Percentiles rank a stretch among this genome's conserved stretches.
These are phyloP conservation scores for Drosophila paracracens DNA, from an alignment of 2,888 invertebrate species.

Conservation along the genomic window DNA sequence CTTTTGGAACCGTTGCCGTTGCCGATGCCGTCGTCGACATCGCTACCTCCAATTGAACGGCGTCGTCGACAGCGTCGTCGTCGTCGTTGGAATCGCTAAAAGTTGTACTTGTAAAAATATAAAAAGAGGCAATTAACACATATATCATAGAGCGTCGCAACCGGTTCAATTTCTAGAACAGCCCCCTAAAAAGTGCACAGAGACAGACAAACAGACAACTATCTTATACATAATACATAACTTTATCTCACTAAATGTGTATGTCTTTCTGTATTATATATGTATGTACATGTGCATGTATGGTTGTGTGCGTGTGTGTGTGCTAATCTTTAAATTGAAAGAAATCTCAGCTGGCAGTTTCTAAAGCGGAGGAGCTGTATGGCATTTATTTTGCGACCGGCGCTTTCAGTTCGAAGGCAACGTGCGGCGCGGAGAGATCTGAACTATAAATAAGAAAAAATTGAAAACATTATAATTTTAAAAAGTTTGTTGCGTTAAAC, in stretches of 20 bases:
- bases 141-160: constrained; percentile 55
- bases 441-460: constrained; percentile 3
- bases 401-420: constrained; percentile 60
- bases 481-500: constrained; percentile 19
- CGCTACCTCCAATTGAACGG: constrained; percentile 59
- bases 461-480: not conserved
- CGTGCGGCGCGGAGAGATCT: constrained; percentile 53
- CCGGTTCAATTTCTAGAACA: constrained; percentile 55
- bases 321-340: constrained; percentile 75
- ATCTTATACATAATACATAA: constrained; percentile 63
- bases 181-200: constrained; percentile 41
- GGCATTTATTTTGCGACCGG: constrained; percentile 55
- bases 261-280: not conserved
- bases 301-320: constrained; percentile 34
- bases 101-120: constrained; percentile 46
- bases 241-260: constrained; percentile 35
- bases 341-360: constrained; percentile 68
- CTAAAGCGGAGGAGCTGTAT: constrained; percentile 43
- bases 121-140: constrained; percentile 68
- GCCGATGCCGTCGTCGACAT: constrained; percentile 18
- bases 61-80: constrained; percentile 4
- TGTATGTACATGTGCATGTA: constrained; percentile 3
- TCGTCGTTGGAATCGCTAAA: constrained; percentile 25
- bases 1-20: constrained; percentile 63
- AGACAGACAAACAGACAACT: constrained; percentile 41